Evolutionary conservation across 2,888 invertebrate genomes (phyloP), one percentile per base, ranked within the genome.

Genomic region (Anorthoa munda): DNA sequence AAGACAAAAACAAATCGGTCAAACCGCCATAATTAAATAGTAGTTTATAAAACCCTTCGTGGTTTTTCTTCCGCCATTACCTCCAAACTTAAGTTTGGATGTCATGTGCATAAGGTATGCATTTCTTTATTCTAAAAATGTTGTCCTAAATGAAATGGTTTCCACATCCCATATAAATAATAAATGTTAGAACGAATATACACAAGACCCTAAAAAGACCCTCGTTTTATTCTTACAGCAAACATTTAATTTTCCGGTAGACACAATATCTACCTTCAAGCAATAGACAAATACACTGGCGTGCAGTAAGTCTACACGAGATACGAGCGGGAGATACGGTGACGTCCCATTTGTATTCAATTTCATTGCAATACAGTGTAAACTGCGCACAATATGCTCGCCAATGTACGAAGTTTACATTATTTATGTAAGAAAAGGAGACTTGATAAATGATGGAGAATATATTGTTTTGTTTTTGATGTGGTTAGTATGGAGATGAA

Each of bases 301-400:
- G 71, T 77, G 74, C 66, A 75, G 31, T 56, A 60, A 60, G 56
- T 69, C 26, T 60, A 71, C 60, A 64, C n/a, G 59, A 76, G 70
- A 77, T 65, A 77, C 55, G 55, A 60, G 21, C 51, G 7, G 48
- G 31, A 80, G 79, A 81, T 81, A 76, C 67, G 50, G 67, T 75
- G 77, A 74, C 70, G 64, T 82, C 69, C 77, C 75, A 85, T 89
- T 89, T 84, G 82, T 87, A 88, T 88, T 82, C 84, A 60, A 79
- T 83, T 79, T 83, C 68, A 74, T 77, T 79, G 82, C 83, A 76
- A 72, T 81, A 69, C 81, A 68, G 70, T 77, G 79, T 72, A 79
- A 73, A 65, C 67, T 79, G 79, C 59, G 75, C 79, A 83, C 71
- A 76, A 80, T 80, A 66, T 75, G 64, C 71, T 51, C 60, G 67